Base-by-base conservation (phyloP, 2,888 invertebrate genomes). In the Lasioglossum vierecki region DNA sequence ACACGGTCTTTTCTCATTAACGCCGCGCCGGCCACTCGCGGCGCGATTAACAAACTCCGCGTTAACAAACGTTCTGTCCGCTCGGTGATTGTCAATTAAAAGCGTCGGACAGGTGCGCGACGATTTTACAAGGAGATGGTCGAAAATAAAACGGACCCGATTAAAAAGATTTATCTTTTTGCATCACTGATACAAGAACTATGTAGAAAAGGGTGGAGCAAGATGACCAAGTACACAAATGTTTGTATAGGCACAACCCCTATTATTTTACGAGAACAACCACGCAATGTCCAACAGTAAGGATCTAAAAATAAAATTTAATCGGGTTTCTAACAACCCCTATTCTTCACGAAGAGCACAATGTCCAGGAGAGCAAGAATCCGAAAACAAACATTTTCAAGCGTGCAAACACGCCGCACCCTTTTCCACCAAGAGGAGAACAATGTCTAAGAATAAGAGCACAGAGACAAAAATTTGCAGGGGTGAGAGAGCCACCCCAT, bases 1-100 rank as follows among this genome's bases (percentile, higher is more conserved):
- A 44, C 76, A n/a, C 70, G 70, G 22, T n/a, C 70, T 41, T 76
- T 80, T 76, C 44, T 80, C 66, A 35, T 72, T 72, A 76, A 83
- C n/a, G 70, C 9, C 22, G 68, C n/a, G 41, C 3, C 39, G 68
- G 22, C 68, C 39, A 68, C 68, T 68, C 39, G 18, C 68, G 22
- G 35, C 39, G 22, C 68, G 35, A 39, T 68, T 68, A 68, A 68
- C 68, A 22, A 68, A 39, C 39, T 68, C 22, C 22, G 4, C 13
- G 8, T 44, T 44, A 44, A 44, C 9, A 9, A 22, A 18, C 3
- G 22, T 68, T 68, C 9, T 30, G 22, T 1, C n/a, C 22, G 39
- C 13, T 68, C 35, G 68, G 9, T 22, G 68, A 68, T 68, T 68
- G 68, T 39, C 22, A 68, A 68, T 68, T 68, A 68, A 57, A 57